A percentile compares a stretch with the other conserved stretches of the same genome.
phyloP scores from a whole-genome alignment of 2,888 invertebrate species.

The Danaus chrysippus region DNA sequence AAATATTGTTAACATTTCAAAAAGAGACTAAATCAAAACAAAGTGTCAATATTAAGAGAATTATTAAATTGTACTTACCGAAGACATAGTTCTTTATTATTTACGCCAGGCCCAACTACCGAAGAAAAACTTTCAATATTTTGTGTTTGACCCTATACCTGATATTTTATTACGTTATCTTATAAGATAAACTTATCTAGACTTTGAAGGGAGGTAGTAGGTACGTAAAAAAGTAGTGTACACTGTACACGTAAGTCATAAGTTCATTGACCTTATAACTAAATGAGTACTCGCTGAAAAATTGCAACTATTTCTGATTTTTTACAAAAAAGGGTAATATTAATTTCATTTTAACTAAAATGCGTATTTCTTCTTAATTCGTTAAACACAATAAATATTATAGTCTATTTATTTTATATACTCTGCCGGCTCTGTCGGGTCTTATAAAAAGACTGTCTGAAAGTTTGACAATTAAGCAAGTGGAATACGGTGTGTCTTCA shows the following conservation, averaged over 20 bases:
- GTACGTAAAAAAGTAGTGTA: conserved; percentile 8
- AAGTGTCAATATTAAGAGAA: not conserved
- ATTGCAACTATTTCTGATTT: not conserved
- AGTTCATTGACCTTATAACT: conserved; percentile 18
- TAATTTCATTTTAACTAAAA: no score
- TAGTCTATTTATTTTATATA: not conserved
- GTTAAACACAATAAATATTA: no score
- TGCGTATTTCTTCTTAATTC: no score
- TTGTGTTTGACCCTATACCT: not conserved
- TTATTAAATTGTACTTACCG: conserved; percentile 24
- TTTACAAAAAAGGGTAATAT: not conserved
- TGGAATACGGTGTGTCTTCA: conserved; percentile 56
- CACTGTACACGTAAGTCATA: conserved; percentile 9
- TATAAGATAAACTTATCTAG: conserved; percentile 16
- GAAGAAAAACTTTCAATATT: not conserved
- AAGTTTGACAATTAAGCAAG: conserved; percentile 32
- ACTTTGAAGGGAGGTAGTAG: conserved; percentile 11
- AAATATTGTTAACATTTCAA: no score
- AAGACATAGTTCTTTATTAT: conserved; percentile 19
- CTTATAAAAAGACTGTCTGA: conserved; percentile 10
- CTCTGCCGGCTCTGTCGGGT: not conserved
- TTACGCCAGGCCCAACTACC: not conserved
- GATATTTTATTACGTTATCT: conserved; percentile 17
- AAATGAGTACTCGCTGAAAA: not conserved
- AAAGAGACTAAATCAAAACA: not conserved